phyloP scores from a whole-genome alignment of 2,888 invertebrate genomes.

The Cosmopolites sordidus region DNA sequence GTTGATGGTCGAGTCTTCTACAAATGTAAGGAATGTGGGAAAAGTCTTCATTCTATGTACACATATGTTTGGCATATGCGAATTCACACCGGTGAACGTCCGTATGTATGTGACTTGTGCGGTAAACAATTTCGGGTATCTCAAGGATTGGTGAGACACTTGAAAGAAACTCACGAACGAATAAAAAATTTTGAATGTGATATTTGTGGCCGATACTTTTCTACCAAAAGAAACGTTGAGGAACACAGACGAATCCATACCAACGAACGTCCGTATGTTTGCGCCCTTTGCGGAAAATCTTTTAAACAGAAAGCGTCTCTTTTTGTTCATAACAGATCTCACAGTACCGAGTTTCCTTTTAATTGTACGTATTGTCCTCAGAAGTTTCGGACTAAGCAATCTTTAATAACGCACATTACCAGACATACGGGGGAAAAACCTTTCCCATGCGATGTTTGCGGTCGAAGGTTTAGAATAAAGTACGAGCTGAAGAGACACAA shows the following conservation, averaged over 20 bases:
- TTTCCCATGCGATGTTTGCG: constrained; percentile 56
- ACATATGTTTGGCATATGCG: constrained; percentile 60
- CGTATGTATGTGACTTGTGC: constrained; percentile 63
- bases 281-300: constrained; percentile 58
- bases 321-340: constrained; percentile 59
- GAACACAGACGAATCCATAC: constrained; percentile 60
- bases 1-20: constrained; percentile 55
- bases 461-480: constrained; percentile 55
- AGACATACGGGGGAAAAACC: constrained; percentile 62
- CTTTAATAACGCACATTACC: constrained; percentile 55
- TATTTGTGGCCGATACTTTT: constrained; percentile 54
- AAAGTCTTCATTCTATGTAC: constrained; percentile 58
- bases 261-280: constrained; percentile 56
- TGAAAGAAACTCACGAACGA: constrained; percentile 60
- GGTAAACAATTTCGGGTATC: constrained; percentile 65
- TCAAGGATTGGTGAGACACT: constrained; percentile 58
- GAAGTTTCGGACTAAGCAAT: constrained; percentile 57
- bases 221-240: constrained; percentile 57
- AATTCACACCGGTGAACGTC: constrained; percentile 63
- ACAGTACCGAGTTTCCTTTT: constrained; percentile 54
- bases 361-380: constrained; percentile 59
- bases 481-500: constrained; percentile 57
- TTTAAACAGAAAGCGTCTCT: constrained; percentile 64
- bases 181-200: constrained; percentile 57
- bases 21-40: constrained; percentile 56